Base-by-base conservation (phyloP, 1,140 invertebrate species). In the Anastatus disparis region DNA sequence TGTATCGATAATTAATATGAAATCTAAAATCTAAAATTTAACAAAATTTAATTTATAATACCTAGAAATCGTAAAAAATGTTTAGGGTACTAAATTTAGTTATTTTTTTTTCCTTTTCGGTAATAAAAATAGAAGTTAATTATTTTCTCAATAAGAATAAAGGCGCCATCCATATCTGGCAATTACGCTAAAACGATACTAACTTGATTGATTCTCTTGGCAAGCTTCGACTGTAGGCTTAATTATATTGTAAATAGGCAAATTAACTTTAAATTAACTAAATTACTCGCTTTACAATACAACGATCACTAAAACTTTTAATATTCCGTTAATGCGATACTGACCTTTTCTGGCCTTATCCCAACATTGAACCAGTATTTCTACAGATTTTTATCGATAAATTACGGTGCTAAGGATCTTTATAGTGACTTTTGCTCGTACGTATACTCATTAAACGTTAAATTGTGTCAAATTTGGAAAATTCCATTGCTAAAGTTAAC, bases 231-330 rank as follows among this genome's bases (percentile, higher is more conserved):
- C 15, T 22, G 1, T 35, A 17, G 26, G 27, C 27, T 38, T 44
- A 31, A 52, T 63, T 63, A 63, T 35, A 4, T 48, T 48, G 15
- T 52, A 63, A 63, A 7, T 50, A 35, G 29, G 15, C 15, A 63
- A 59, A 63, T 63, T 48, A 63, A 63, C 27, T 46, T 12, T 22
- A 46, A 29, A 46, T 46, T 62, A 29, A 26, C 24, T 9, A 62
- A 62, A 62, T 48, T 27, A 31, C 12, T 48, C 17, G 2, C 24
- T 35, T 35, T 10, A 35, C 31, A 35, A 10, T 6, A 10, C 4
- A 10, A 35, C 4, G 4, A 15, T 40, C 8, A 1, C 17, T 24
- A 6, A 58, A 24, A 13, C 9, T 22, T 40, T 40, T 22, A 40
- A 26, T 7, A 6, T 15, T 7, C 13, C 27, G 27, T 40, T 42